These are phyloP conservation scores for Baryphthengus martii DNA, from an alignment of 2,113 vertebrate species.

Conservation along the genomic window DNA sequence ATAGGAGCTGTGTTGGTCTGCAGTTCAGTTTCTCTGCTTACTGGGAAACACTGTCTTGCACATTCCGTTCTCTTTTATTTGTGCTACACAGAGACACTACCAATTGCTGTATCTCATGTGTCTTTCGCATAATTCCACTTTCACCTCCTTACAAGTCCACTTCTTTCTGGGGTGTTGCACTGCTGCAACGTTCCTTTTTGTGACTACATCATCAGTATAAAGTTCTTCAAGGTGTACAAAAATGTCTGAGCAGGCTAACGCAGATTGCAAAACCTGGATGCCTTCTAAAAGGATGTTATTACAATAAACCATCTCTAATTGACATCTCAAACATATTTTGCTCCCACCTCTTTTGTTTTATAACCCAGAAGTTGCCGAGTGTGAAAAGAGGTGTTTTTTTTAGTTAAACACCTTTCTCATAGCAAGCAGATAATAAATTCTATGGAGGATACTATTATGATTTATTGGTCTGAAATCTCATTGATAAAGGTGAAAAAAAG, in stretches of 20 bases:
- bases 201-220: neutral
- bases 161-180: neutral
- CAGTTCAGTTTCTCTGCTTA: neutral
- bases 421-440: neutral
- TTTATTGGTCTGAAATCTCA: neutral
- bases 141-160: no score
- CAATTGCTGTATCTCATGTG: accelerated
- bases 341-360: neutral
- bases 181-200: neutral
- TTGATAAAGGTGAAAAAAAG: neutral
- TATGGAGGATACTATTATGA: neutral
- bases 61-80: neutral
- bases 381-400: neutral
- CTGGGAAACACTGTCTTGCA: neutral
- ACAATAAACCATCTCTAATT: neutral
- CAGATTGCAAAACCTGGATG: neutral
- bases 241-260: neutral
- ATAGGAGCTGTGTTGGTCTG: neutral
- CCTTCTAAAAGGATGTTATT: neutral
- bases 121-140: neutral
- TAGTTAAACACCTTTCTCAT: neutral
- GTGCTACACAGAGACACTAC: neutral
- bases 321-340: neutral
- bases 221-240: neutral
- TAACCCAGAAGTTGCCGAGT: neutral